Evolutionary conservation across 2,797 vertebrate genomes (phyloP).

Genomic region (Centropyge bicolor): DNA sequence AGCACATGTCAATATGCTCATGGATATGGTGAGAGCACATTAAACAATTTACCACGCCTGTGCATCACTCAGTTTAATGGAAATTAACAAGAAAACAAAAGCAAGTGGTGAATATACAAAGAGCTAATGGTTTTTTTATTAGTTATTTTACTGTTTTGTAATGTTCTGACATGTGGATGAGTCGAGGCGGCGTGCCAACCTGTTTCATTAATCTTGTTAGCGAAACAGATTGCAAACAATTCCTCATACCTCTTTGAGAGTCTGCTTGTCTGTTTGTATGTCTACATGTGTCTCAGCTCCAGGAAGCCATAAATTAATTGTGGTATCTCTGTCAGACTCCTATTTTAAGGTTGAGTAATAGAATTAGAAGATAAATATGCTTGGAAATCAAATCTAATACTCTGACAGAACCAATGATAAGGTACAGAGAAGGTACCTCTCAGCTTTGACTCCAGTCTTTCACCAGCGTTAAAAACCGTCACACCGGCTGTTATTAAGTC

Average conservation of each 20-base stretch:
- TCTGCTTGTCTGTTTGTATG: conserved; percentile 29
- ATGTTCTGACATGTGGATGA: conserved; percentile 68
- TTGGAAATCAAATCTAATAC: conserved; percentile 61
- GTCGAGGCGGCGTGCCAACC: conserved; percentile 54
- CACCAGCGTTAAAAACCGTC: conserved; percentile 1
- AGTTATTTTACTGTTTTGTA: conserved; percentile 66
- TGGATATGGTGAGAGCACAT: conserved; percentile 77
- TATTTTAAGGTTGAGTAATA: conserved; percentile 69
- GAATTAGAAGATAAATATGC: conserved; percentile 66
- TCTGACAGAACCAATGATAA: conserved; percentile 44
- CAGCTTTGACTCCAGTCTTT: conserved; percentile 29
- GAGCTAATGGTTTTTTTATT: conserved; percentile 69
- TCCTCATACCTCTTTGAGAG: conserved; percentile 34
- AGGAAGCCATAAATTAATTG: conserved; percentile 49
- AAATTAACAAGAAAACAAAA: conserved; percentile 70
- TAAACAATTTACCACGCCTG: conserved; percentile 79
- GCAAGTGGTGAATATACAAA: conserved; percentile 61
- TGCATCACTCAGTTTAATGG: conserved; percentile 73
- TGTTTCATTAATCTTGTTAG: conserved; percentile 78
- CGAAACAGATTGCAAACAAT: conserved; percentile 64
- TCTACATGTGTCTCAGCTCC: conserved; percentile 37
- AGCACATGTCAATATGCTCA: conserved; percentile 76
- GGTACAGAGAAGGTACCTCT: conserved; percentile 5
- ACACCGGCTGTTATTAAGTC: conserved; percentile 14
- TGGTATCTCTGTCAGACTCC: conserved; percentile 51